Evolutionary conservation across 2,113 vertebrate genomes (phyloP), one percentile per base, ranked within the genome.

Genomic region (Coregonus clupeaformis): DNA sequence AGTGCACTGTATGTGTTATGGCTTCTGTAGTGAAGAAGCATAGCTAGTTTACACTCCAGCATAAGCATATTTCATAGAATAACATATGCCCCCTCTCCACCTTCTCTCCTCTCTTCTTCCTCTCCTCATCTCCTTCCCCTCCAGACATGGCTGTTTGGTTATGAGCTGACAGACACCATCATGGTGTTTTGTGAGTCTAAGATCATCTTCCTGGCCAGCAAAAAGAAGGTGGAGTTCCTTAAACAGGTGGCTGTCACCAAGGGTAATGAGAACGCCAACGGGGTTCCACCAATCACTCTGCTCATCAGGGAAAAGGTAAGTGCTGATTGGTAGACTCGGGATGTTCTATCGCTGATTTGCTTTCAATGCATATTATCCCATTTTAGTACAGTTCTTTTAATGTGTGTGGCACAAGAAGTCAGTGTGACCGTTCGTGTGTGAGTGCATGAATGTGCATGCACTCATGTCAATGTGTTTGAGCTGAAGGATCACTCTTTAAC

Each of bases 121-220:
- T n/a, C n/a, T n/a, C n/a, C n/a, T n/a, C n/a, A n/a, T n/a, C 0
- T 22, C n/a, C 65, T 71, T 71, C 25, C 71, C 32, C 6, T 20
- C 6, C 81, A 98, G 96, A 98, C 96, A 0, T 98, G 96, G 96
- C 93, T 98, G 13, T 97, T 98, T 75, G 96, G 96, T n/a, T 97
- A 97, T 2, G 96, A 98, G 88, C 71, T 97, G 79, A 98, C 96
- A 0, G 96, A 98, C 92, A 98, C 96, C 24, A 95, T 98, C 84
- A 97, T 98, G 96, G 92, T 97, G 2, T 97, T 98, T 77, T 98
- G 96, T 22, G 96, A 97, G 72, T 94, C 94, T 42, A 96, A 95
- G 88, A 95, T 96, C 67, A 86, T 97, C 64, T 97, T 98, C 84
- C 93, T 98, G 78, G 96, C 97, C 86, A 98, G 97, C 90, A 97